Conservation (phyloP, 2,113 vertebrate genomes). For the Calyptomena viridis region DNA sequence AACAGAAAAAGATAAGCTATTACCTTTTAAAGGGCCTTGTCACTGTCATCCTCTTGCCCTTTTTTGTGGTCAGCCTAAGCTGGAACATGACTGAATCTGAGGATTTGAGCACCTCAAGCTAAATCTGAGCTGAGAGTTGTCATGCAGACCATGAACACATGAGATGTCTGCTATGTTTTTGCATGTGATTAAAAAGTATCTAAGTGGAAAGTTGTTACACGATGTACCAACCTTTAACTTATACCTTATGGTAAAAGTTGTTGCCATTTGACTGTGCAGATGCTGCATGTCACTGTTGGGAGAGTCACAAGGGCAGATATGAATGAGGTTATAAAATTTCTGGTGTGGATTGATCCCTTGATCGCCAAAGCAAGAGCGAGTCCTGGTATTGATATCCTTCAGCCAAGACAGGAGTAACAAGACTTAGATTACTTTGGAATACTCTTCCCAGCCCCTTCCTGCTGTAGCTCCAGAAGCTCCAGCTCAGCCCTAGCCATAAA, state of each 20-base stretch:
- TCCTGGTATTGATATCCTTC: neutral
- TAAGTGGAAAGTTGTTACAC: neutral
- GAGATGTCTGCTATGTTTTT: neutral
- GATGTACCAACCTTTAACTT: neutral
- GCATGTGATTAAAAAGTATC: fast-evolving
- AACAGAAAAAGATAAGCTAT: fast-evolving
- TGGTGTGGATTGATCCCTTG: fast-evolving
- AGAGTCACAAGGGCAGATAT: neutral
- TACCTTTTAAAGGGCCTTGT: neutral
- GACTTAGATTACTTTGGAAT: neutral
- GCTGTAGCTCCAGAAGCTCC: neutral
- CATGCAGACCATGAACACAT: fast-evolving
- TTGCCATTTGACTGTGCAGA: too few relatives aligned
- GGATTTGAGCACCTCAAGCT: neutral
- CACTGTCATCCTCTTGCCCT: neutral
- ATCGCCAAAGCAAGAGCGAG: neutral
- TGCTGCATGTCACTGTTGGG: neutral
- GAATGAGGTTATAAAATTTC: neutral
- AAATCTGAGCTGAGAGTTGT: neutral
- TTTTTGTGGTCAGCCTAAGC: neutral
- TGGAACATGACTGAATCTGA: neutral
- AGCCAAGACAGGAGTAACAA: neutral
- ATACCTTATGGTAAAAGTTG: fast-evolving
- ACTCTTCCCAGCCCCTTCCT: neutral
- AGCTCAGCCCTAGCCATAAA: neutral